These are phyloP conservation scores for Alcis repandata DNA, from an alignment of 2,888 invertebrate species.

Conservation along the genomic window DNA sequence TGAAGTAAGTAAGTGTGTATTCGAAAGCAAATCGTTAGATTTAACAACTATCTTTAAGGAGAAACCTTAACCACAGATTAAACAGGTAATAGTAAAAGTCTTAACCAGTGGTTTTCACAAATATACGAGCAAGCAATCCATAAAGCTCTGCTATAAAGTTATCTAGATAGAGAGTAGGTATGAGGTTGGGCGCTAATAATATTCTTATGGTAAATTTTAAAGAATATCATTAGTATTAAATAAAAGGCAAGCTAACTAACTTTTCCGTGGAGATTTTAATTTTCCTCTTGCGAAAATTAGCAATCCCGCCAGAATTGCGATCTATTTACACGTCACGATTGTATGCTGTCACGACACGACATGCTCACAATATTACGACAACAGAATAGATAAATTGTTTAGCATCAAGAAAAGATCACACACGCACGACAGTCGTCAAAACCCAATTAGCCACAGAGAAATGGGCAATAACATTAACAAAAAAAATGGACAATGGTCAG, in stretches of 20 bases:
- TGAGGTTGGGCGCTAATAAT: background rate
- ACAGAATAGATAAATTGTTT: background rate
- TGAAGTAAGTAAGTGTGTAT: background rate
- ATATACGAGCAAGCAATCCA: too few relatives aligned
- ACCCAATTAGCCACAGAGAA: constrained; percentile 28
- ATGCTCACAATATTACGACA: constrained; percentile 4
- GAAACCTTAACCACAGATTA: constrained; percentile 16
- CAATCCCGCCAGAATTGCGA: constrained; percentile 7
- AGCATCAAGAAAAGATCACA: constrained; percentile 11
- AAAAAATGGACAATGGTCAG: constrained; percentile 53
- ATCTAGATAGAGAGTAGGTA: too few relatives aligned
- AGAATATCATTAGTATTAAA: too few relatives aligned
- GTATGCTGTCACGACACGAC: constrained; percentile 27
- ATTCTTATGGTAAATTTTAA: too few relatives aligned
- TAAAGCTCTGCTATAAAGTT: too few relatives aligned
- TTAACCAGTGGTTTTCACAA: constrained; percentile 20
- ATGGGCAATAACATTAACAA: constrained; percentile 31
- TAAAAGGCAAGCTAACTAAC: too few relatives aligned
- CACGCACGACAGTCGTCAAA: constrained; percentile 24
- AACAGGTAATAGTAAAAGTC: too few relatives aligned
- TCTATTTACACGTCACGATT: constrained; percentile 39
- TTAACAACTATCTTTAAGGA: constrained; percentile 24
- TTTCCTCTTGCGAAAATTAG: constrained; percentile 8
- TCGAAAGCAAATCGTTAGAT: background rate
- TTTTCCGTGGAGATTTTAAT: too few relatives aligned